Evolutionary conservation across 1,140 invertebrate genomes (phyloP).

Genomic region (Coelopa frigida): DNA sequence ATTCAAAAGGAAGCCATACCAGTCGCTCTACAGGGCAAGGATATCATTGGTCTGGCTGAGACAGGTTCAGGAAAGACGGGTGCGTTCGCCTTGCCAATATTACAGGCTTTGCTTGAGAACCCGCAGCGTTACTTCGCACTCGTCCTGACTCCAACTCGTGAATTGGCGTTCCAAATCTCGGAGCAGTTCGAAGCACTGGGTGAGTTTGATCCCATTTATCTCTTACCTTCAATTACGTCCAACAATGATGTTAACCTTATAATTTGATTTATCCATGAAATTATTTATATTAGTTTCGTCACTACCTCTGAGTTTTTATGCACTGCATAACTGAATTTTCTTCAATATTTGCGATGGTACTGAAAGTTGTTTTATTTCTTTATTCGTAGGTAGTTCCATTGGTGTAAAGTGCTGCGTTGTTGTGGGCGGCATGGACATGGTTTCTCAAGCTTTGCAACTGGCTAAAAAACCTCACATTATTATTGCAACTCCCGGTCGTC

Average conservation of each 20-base stretch:
- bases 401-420: slow-evolving; percentile 93
- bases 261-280: slow-evolving; percentile 32
- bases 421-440: slow-evolving; percentile 98
- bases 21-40: slow-evolving; percentile 81
- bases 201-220: slow-evolving; percentile 43
- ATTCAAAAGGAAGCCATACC: slow-evolving; percentile 94
- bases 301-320: slow-evolving; percentile 37
- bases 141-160: slow-evolving; percentile 91
- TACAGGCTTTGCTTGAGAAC: slow-evolving; percentile 82
- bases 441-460: slow-evolving; percentile 79
- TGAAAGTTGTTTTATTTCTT: slow-evolving; percentile 1
- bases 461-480: slow-evolving; percentile 95
- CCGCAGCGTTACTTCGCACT: slow-evolving; percentile 92
- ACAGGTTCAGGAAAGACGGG: slow-evolving; percentile 98
- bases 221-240: too few species aligned
- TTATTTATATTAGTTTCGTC: slow-evolving; percentile 36
- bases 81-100: slow-evolving; percentile 92
- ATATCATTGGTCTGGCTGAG: slow-evolving; percentile 94
- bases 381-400: slow-evolving; percentile 59
- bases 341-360: background rate
- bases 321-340: background rate
- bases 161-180: slow-evolving; percentile 93
- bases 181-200: slow-evolving; percentile 93
- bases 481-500: slow-evolving; percentile 84
- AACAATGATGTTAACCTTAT: slow-evolving; percentile 34